A percentile compares a stretch with the other conserved stretches of the same genome.
These are phyloP conservation scores for Carollia perspicillata DNA, from an alignment of 2,113 vertebrate genomes.

Conservation along the genomic window DNA sequence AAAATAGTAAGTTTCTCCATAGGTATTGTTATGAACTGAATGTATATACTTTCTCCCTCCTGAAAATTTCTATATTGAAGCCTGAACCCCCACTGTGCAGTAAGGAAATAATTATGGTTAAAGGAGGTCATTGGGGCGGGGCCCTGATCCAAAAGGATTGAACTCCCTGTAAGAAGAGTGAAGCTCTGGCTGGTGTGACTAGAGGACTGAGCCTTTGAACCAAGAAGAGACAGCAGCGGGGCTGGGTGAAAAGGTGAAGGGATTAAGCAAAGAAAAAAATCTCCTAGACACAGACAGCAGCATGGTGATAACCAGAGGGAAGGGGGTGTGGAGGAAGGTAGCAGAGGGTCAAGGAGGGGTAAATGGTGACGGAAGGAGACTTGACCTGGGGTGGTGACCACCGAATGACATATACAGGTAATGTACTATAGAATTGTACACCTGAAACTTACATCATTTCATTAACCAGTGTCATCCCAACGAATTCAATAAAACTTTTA, in stretches of 20 bases:
- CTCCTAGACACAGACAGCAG: no score
- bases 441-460: no score
- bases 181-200: no score
- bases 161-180: not conserved
- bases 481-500: not conserved
- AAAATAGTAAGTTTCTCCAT: not conserved
- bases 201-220: no score
- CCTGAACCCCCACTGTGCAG: not conserved
- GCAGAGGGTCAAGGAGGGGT: no score
- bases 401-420: no score
- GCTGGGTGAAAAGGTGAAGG: no score
- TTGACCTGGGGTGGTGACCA: no score
- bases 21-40: not conserved
- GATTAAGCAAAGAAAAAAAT: no score
- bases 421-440: not conserved
- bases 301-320: no score
- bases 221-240: not conserved
- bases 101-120: not conserved
- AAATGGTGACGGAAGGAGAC: no score
- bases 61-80: not conserved
- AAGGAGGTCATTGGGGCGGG: not conserved
- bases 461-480: not conserved
- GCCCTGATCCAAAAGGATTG: not conserved
- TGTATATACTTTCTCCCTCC: not conserved
- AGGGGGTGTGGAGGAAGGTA: no score